Percentiles rank a stretch among this genome's conserved stretches.
These are phyloP conservation scores for Drosophila demipolita DNA, from an alignment of 2,888 invertebrate species.

Conservation along the genomic window DNA sequence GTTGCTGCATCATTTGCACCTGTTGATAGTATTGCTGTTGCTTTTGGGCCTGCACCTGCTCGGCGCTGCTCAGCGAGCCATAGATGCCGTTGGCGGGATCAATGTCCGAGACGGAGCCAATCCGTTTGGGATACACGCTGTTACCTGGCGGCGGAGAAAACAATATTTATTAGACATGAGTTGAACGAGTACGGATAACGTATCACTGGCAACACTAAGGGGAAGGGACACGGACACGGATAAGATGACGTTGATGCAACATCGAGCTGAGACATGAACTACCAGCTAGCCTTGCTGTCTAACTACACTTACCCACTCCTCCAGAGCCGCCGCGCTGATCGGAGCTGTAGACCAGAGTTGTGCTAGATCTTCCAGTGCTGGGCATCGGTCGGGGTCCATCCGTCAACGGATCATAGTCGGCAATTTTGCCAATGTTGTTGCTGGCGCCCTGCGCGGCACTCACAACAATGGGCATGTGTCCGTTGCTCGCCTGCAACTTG, in stretches of 20 bases:
- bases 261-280: conserved; percentile 66
- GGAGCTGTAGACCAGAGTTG: conserved; percentile 94
- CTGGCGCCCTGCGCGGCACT: conserved; percentile 35
- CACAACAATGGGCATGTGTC: conserved; percentile 48
- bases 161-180: neutral
- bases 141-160: conserved; percentile 72
- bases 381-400: conserved; percentile 90
- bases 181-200: neutral
- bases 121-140: conserved; percentile 87
- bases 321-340: conserved; percentile 89
- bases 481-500: conserved; percentile 63
- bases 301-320: conserved; percentile 85
- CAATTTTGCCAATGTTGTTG: conserved; percentile 89
- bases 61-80: conserved; percentile 87
- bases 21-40: conserved; percentile 80
- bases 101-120: conserved; percentile 97
- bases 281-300: conserved; percentile 57
- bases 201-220: neutral
- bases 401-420: conserved; percentile 92
- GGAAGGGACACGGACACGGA: conserved; percentile 27
- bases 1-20: conserved; percentile 83
- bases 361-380: conserved; percentile 91
- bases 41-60: conserved; percentile 69
- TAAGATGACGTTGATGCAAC: conserved; percentile 60
- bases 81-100: conserved; percentile 97